Percentiles rank a stretch among this genome's conserved stretches.
phyloP scores from a whole-genome alignment of 2,797 vertebrate species.

The Halcyon smyrnensis region DNA sequence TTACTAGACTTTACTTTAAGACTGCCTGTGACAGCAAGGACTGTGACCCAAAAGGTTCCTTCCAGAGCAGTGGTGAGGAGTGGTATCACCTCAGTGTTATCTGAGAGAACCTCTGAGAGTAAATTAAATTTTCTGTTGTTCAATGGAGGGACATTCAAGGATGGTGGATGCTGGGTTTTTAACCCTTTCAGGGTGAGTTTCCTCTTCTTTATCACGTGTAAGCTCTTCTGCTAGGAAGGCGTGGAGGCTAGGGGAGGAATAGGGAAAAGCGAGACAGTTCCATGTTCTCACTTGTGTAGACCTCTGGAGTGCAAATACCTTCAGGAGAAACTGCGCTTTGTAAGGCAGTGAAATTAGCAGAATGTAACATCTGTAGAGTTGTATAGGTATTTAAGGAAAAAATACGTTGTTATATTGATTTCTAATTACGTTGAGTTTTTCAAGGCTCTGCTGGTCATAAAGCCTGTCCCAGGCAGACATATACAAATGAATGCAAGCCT shows the following conservation, averaged over 20 bases:
- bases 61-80: neutral
- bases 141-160: no score
- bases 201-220: neutral
- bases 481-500: neutral
- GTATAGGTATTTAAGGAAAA: neutral
- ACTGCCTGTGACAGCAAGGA: neutral
- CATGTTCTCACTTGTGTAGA: neutral
- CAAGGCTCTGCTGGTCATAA: neutral
- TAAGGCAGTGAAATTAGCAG: neutral
- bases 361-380: neutral
- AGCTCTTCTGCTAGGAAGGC: neutral
- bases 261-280: neutral
- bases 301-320: neutral
- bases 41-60: neutral
- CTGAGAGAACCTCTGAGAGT: neutral
- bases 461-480: neutral
- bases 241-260: neutral
- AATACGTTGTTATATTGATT: neutral
- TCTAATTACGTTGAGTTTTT: neutral
- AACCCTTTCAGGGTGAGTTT: neutral
- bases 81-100: neutral
- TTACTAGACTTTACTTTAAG: neutral
- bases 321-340: neutral
- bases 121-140: neutral
- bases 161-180: neutral